Conservation (phyloP, 2,797 vertebrate genomes). For the Gadopsis marmoratus region DNA sequence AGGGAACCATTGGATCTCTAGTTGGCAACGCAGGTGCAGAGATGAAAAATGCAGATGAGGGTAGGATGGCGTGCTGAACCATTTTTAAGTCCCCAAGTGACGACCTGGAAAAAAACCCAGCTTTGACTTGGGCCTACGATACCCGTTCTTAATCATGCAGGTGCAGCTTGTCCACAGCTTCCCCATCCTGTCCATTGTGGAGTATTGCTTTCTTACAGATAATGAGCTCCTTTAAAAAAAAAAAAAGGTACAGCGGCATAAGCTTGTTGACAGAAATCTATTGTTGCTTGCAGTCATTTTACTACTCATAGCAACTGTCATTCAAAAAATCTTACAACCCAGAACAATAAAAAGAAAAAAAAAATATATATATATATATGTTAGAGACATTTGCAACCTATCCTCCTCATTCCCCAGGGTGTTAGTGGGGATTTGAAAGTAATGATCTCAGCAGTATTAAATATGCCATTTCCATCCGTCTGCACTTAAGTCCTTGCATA, state of each 20-base stretch:
- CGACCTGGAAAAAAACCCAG: slow-evolving; percentile 57
- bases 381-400: not conserved
- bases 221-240: slow-evolving; percentile 47
- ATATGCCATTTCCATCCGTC: slow-evolving; percentile 65
- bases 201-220: slow-evolving; percentile 39
- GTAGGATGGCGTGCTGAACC: slow-evolving; percentile 55
- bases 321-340: slow-evolving; percentile 18
- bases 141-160: slow-evolving; percentile 66
- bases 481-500: slow-evolving; percentile 70
- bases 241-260: slow-evolving; percentile 1
- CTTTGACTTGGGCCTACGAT: slow-evolving; percentile 39
- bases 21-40: slow-evolving; percentile 75
- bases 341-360: not conserved
- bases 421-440: slow-evolving; percentile 65
- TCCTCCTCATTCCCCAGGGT: slow-evolving; percentile 25
- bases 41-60: slow-evolving; percentile 79
- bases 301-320: slow-evolving; percentile 7
- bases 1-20: slow-evolving; percentile 58
- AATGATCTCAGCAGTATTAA: slow-evolving; percentile 74
- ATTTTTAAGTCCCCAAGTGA: slow-evolving; percentile 73
- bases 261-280: slow-evolving; percentile 31
- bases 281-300: slow-evolving; percentile 1
- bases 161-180: slow-evolving; percentile 59
- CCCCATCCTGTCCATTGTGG: slow-evolving; percentile 26
- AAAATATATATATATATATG: no score